Evolutionary conservation across 2,888 invertebrate species (phyloP), one percentile per base, ranked within the genome.

Genomic region (Eilema griseolum): DNA sequence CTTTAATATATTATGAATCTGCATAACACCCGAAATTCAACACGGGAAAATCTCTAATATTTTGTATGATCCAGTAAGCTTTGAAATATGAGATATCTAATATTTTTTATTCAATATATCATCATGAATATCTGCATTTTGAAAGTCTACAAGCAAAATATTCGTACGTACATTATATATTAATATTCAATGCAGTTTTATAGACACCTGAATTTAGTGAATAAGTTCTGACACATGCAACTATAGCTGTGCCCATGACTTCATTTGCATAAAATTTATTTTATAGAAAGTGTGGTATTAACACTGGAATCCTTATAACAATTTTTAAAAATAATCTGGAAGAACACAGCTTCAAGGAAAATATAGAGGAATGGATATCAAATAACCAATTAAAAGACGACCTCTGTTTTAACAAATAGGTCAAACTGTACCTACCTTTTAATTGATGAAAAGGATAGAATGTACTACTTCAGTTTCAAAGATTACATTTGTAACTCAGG

Each of bases 331-430:
- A 52, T n/a, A 52, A 3, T 52, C 52, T 8, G n/a, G 3, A 2
- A n/a, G n/a, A 52, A 52, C n/a, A 3, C 52, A 8, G n/a, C 0
- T n/a, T n/a, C n/a, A 52, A 46, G 20, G n/a, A n/a, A n/a, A 10
- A 52, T 52, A 10, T 20, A 20, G 16, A 41, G 14, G 46, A 7
- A n/a, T 1, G 8, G 52, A 10, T 52, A 52, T 52, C 52, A 52
- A 52, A 52, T 52, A 52, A 52, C 52, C 52, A 52, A 52, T 52
- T 52, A 52, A 52, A 52, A 52, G n/a, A 52, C n/a, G 16, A n/a
- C 20, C 46, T 20, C 46, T 20, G 46, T 20, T 46, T 20, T 46
- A 46, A 46, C 46, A 46, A 20, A 46, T 46, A 46, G 46, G 46
- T 46, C 46, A 46, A 46, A 46, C 20, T 20, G 20, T 46, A 20